Base-by-base conservation (phyloP, 2,888 invertebrate species). In the Byasa hedistus region DNA sequence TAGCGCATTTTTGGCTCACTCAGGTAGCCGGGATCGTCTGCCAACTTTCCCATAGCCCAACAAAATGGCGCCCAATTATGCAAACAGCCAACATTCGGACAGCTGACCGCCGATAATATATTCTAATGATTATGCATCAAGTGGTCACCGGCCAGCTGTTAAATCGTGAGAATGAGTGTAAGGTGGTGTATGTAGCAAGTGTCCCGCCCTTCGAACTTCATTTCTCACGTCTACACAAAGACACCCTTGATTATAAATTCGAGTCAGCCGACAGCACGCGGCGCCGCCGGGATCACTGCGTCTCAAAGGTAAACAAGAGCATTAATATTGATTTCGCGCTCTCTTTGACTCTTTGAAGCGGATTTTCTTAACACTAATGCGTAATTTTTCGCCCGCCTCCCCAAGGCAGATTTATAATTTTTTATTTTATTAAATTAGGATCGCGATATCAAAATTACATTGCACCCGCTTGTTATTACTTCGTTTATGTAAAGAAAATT, bases 321-420 rank as follows among this genome's bases (percentile, higher is more conserved):
- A 88, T 91, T 87, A 91, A 89, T 89, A 90, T 89, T 89, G 89
- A 91, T 89, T 83, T 81, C 82, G 80, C 76, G 80, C 79, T 81
- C 83, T 81, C 89, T 86, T 85, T 86, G 86, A 84, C 80, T 78
- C 85, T 87, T 84, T 84, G 85, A 84, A 80, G 78, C 22, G 22
- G 75, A 83, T 84, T 83, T 85, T 84, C 83, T 82, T 80, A 75
- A 80, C 75, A 80, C 82, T 80, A 75, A 72, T 72, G 72, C 79
- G 75, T 79, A 83, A 79, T 82, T 84, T 84, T 82, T 82, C 80
- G 75, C 83, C 86, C n/a, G n/a, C n/a, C n/a, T n/a, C n/a, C 84
- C 85, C 84, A 85, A 77, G 15, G 7, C 0, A 82, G 75, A 80
- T 80, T 82, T 79, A 76, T 73, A 72, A 74, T 76, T 77, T 77